Percentiles rank a stretch among this genome's conserved stretches.
Conservation (phyloP, 1,140 invertebrate genomes). For the Saccostrea glomerata region DNA sequence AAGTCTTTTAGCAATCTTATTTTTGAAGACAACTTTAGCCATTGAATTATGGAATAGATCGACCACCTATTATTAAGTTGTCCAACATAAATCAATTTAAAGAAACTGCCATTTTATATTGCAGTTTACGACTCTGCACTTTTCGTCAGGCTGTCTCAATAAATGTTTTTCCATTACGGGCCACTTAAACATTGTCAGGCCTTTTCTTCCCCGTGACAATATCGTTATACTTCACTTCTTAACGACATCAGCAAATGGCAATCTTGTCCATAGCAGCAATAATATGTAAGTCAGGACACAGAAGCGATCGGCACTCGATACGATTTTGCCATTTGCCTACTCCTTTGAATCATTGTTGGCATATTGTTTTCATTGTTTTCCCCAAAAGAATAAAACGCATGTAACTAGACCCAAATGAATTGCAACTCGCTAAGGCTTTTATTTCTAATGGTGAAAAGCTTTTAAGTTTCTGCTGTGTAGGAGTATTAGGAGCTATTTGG, state of each 20-base stretch:
- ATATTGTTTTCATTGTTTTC: slow-evolving; percentile 15
- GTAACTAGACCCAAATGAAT: slow-evolving; percentile 21
- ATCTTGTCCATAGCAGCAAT: slow-evolving; percentile 9
- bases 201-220: slow-evolving; percentile 14
- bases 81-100: slow-evolving; percentile 21
- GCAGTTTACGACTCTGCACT: neutral
- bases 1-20: neutral
- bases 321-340: neutral
- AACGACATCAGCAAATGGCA: neutral
- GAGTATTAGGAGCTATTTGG: neutral
- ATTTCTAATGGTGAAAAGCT: slow-evolving; percentile 25
- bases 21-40: neutral
- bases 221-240: neutral
- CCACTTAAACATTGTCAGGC: neutral
- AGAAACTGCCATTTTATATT: neutral
- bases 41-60: slow-evolving; percentile 28
- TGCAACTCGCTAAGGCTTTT: neutral
- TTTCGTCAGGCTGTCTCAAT: neutral
- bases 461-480: neutral
- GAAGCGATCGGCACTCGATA: neutral
- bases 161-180: neutral
- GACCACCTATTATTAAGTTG: neutral
- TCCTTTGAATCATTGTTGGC: neutral
- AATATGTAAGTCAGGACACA: neutral
- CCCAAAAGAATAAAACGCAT: slow-evolving; percentile 16